Evolutionary conservation across 2,797 vertebrate genomes (phyloP).

Genomic region (Scolopax rusticola): DNA sequence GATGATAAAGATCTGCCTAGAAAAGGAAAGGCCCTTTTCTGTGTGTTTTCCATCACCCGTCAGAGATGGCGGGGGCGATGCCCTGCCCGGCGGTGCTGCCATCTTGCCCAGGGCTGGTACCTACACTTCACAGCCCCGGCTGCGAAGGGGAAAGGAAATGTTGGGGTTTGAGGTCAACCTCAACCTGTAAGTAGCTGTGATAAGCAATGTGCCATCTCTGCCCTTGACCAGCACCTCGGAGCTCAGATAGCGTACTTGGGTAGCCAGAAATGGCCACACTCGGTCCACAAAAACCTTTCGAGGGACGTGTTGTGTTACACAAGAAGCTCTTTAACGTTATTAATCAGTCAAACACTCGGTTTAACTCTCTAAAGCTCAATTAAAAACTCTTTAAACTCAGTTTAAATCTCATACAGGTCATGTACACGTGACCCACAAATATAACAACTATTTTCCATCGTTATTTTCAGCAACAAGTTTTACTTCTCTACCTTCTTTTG

Average conservation of each 20-base stretch:
- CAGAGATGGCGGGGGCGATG: fast-evolving
- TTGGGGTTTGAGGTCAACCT: constrained; percentile 29
- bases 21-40: not conserved
- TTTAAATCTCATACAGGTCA: not conserved
- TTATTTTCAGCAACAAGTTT: not conserved
- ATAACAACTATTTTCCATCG: not conserved
- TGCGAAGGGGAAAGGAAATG: not conserved
- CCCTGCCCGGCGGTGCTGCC: not conserved
- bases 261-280: not conserved
- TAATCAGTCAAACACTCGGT: not conserved
- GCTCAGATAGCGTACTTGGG: not conserved
- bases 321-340: not conserved
- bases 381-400: too few species aligned
- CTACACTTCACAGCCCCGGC: not conserved
- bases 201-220: not conserved
- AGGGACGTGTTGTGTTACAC: not conserved
- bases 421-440: not conserved
- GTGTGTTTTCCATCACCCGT: not conserved
- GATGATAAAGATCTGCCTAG: not conserved
- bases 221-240: not conserved
- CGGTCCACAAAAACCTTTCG: not conserved
- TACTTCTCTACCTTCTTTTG: not conserved
- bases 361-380: not conserved
- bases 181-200: not conserved
- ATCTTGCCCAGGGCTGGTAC: not conserved